These are phyloP conservation scores for Cichladusa arquata DNA, from an alignment of 2,113 vertebrate species.

Conservation along the genomic window DNA sequence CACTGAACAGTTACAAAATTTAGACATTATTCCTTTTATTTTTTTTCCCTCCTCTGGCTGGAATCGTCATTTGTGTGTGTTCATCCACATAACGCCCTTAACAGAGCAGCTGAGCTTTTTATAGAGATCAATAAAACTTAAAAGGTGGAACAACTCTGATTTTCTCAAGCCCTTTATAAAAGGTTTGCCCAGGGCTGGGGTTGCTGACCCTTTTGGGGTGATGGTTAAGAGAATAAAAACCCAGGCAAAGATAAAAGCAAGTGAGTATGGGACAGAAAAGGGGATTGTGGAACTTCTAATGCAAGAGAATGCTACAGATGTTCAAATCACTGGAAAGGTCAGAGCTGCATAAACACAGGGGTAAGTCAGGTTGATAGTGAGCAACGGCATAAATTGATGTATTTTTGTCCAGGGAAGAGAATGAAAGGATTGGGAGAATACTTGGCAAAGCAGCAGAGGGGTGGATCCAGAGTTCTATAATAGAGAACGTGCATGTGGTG, in stretches of 20 bases:
- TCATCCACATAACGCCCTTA: not conserved
- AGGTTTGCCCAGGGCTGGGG: not conserved
- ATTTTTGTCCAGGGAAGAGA: not conserved
- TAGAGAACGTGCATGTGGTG: rapidly evolving
- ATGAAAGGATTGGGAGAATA: not conserved
- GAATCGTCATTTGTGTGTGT: not conserved
- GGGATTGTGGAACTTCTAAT: not conserved
- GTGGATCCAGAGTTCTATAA: not conserved
- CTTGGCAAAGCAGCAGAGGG: not conserved
- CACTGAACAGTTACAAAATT: not conserved
- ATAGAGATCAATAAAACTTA: slow-evolving; percentile 27
- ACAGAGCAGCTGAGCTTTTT: not conserved
- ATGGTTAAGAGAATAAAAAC: not conserved
- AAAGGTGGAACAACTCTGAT: slow-evolving; percentile 14
- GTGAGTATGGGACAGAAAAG: not conserved
- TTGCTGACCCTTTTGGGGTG: not conserved
- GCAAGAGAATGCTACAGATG: not conserved
- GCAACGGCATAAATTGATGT: not conserved
- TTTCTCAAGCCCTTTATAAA: slow-evolving; percentile 18
- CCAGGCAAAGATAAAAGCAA: not conserved
- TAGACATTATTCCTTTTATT: not conserved
- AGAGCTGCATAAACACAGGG: slow-evolving; percentile 3
- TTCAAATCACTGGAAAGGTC: not conserved
- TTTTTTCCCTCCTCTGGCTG: not conserved
- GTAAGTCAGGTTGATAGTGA: not conserved